Evolutionary conservation across 1,140 invertebrate genomes (phyloP), one percentile per base, ranked within the genome.

Genomic region (Globodera ellingtonae): DNA sequence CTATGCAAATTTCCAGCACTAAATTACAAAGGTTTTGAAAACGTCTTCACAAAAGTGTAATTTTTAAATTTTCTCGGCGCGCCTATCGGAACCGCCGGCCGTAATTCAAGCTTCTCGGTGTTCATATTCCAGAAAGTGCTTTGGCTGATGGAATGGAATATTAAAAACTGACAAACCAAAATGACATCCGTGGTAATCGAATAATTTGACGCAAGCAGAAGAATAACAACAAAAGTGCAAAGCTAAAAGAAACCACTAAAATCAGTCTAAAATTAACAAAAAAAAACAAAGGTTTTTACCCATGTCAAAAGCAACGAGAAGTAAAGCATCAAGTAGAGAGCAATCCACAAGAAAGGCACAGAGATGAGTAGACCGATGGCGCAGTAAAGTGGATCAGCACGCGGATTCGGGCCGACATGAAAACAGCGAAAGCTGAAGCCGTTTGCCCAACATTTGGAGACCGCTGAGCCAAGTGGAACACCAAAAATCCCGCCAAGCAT

Each of bases 401-500:
- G n/a, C 5, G 66, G n/a, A 69, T 21, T 69, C 9, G 66, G 66
- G 10, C 9, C 10, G 9, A 69, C 66, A 18, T 18, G 66, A 21
- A 21, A 69, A 24, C 66, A 7, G 18, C n/a, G 21, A 69, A 69
- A 69, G 8, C 9, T 15, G n/a, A 69, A 69, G 8, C 66, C 66
- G 66, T 44, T 21, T 8, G 66, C 66, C 66, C 66, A 69, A n/a
- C 66, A 44, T 21, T 21, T 69, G 10, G 66, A 69, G 9, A 69
- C n/a, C 35, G 66, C 10, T 0, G 66, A 69, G 66, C 66, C 66
- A 8, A 69, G 9, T 18, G 66, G 66, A 18, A 69, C 66, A n/a
- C 66, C 66, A 21, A 69, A 44, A 69, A 69, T 8, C 8, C 66
- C 66, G 4, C 66, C 66, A 44, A 69, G 24, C 66, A 69, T 69